Percentiles rank a stretch among this genome's conserved stretches.
These are phyloP conservation scores for Ptiloglossa arizonensis DNA, from an alignment of 1,140 invertebrate genomes.

Conservation along the genomic window DNA sequence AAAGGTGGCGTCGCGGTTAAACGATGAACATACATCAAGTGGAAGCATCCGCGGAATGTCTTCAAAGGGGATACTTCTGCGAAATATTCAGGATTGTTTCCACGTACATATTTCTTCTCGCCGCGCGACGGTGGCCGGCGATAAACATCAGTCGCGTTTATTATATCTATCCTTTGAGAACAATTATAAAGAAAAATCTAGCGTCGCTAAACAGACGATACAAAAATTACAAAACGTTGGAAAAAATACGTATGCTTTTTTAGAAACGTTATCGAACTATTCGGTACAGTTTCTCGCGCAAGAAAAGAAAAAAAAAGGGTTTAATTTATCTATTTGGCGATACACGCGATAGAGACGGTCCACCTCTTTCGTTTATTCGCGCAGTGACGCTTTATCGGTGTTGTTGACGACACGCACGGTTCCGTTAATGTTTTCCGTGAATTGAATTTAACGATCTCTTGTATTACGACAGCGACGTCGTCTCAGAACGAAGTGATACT, in stretches of 20 bases:
- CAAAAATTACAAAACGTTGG: too few species aligned
- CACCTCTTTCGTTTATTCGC: background rate
- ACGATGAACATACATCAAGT: background rate
- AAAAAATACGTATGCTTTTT: too few species aligned
- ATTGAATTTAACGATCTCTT: constrained; percentile 47
- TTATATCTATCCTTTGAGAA: constrained; percentile 37
- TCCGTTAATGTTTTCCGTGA: constrained; percentile 61
- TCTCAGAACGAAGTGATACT: too few species aligned
- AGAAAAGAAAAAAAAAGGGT: too few species aligned
- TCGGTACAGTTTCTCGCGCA: too few species aligned
- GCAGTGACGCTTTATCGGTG: too few species aligned
- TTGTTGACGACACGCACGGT: constrained; percentile 55
- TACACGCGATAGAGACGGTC: too few species aligned
- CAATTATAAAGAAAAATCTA: too few species aligned
- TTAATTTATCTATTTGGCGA: too few species aligned
- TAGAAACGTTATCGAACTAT: too few species aligned
- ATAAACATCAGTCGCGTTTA: constrained; percentile 46
- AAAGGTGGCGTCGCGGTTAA: background rate
- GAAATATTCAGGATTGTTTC: background rate
- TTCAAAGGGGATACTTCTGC: background rate
- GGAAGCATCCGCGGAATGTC: background rate
- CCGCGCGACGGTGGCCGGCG: background rate
- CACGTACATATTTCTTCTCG: background rate
- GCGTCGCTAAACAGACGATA: too few species aligned
- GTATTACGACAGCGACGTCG: constrained; percentile 1